phyloP scores from a whole-genome alignment of 2,888 invertebrate species.

The Drosophila pseudotalamancana region DNA sequence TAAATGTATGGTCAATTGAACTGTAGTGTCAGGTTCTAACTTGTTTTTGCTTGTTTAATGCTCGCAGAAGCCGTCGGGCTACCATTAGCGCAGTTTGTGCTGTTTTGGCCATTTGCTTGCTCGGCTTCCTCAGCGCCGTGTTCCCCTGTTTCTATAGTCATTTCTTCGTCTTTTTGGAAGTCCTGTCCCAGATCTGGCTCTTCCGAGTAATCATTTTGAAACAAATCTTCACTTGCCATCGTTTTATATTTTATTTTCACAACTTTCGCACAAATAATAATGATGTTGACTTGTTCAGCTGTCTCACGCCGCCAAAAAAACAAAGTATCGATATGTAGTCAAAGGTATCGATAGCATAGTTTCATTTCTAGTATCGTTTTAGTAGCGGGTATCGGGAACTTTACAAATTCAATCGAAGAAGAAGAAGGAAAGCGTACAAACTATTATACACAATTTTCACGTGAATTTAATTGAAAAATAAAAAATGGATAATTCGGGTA shows the following conservation, averaged over 20 bases:
- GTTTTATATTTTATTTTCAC: neutral
- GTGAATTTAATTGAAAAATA: slow-evolving; percentile 14
- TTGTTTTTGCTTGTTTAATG: slow-evolving; percentile 21
- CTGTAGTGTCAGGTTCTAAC: too few species aligned
- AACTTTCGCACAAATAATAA: neutral
- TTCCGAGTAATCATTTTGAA: slow-evolving; percentile 74
- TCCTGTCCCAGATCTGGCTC: slow-evolving; percentile 61
- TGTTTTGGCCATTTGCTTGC: slow-evolving; percentile 10
- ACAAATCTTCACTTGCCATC: slow-evolving; percentile 82
- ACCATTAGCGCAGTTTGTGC: neutral
- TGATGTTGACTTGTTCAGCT: neutral
- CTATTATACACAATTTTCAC: slow-evolving; percentile 56
- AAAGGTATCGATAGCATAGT: slow-evolving; percentile 11
- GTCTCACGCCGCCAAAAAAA: slow-evolving; percentile 50
- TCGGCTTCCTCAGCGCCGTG: slow-evolving; percentile 27
- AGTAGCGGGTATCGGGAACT: slow-evolving; percentile 5
- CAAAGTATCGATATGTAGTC: slow-evolving; percentile 34
- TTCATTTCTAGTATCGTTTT: slow-evolving; percentile 1
- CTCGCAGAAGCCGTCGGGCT: slow-evolving; percentile 1
- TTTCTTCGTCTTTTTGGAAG: slow-evolving; percentile 14
- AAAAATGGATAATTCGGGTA: slow-evolving; percentile 52
- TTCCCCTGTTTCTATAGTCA: slow-evolving; percentile 5
- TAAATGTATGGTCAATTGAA: too few species aligned
- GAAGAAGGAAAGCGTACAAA: slow-evolving; percentile 15
- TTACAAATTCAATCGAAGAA: slow-evolving; percentile 18